A percentile compares a stretch with the other conserved stretches of the same genome.
Conservation (phyloP, 2,797 vertebrate species). For the Cichlasoma orientale region DNA sequence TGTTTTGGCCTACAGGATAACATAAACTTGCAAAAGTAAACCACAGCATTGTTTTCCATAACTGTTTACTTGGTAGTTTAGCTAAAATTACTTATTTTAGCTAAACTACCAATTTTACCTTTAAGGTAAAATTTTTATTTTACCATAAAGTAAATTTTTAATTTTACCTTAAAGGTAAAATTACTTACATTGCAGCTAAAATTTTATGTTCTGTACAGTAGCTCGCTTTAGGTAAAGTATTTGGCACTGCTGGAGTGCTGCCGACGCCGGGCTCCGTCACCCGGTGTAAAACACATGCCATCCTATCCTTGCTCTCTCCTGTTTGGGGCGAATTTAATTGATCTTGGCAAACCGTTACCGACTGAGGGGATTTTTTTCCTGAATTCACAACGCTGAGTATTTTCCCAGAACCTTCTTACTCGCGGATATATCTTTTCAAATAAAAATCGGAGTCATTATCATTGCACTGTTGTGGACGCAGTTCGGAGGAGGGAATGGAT, state of each 20-base stretch:
- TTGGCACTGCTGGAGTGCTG: slow-evolving; percentile 6
- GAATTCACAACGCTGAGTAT: not conserved
- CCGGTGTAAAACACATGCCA: slow-evolving; percentile 48
- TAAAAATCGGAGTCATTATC: slow-evolving; percentile 29
- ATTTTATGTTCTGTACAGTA: not conserved
- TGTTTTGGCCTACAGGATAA: not conserved
- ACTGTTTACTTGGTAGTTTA: not conserved
- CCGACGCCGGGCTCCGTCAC: slow-evolving; percentile 46
- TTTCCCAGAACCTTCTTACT: not conserved
- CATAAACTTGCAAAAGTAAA: not conserved
- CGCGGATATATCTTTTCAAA: slow-evolving; percentile 6
- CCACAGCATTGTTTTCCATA: fast-evolving
- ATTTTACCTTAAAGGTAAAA: not conserved
- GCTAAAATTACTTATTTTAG: not conserved
- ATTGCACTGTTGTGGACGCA: slow-evolving; percentile 64
- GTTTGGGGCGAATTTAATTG: slow-evolving; percentile 65
- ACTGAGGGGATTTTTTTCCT: slow-evolving; percentile 8
- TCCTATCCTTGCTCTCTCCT: slow-evolving; percentile 61
- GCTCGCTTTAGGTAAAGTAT: not conserved
- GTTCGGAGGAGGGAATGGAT: slow-evolving; percentile 55
- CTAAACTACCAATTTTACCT: not conserved
- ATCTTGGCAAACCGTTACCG: slow-evolving; percentile 52
- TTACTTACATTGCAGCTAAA: not conserved
- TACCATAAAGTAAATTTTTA: too few species aligned
- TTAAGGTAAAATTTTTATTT: not conserved